Percentiles rank a stretch among this genome's conserved stretches.
phyloP scores from a whole-genome alignment of 2,888 invertebrate species.

The Ennomos quercinarius region DNA sequence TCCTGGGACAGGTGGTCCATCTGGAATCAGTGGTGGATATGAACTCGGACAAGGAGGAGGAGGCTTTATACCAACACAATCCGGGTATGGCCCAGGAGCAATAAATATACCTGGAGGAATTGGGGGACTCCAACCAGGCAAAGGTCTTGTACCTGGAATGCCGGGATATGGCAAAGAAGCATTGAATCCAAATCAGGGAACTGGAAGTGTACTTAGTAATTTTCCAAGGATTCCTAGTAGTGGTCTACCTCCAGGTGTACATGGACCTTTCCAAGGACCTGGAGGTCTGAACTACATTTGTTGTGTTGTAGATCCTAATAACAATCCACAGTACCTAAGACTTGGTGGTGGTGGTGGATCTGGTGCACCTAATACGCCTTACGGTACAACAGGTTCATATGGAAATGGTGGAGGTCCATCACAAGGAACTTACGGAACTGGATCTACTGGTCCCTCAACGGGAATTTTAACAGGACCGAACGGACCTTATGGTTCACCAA shows the following conservation, averaged over 20 bases:
- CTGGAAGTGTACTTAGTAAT: neutral
- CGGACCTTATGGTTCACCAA: neutral
- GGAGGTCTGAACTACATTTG: slow-evolving; percentile 56
- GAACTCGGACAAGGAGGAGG: slow-evolving; percentile 16
- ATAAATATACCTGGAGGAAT: neutral
- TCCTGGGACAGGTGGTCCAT: slow-evolving; percentile 22
- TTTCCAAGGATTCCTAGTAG: slow-evolving; percentile 20
- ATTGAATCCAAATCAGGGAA: slow-evolving; percentile 1
- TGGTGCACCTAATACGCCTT: slow-evolving; percentile 1
- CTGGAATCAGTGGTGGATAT: slow-evolving; percentile 22
- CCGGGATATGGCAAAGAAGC: slow-evolving; percentile 11
- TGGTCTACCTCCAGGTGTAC: slow-evolving; percentile 38
- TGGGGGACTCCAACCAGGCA: slow-evolving; percentile 18
- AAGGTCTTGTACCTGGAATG: slow-evolving; percentile 9
- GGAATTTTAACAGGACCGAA: neutral
- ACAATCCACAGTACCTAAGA: slow-evolving; percentile 42
- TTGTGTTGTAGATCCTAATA: slow-evolving; percentile 51
- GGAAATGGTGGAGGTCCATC: slow-evolving; percentile 12
- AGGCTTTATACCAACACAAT: slow-evolving; percentile 11
- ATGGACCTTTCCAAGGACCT: slow-evolving; percentile 49
- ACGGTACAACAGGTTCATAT: slow-evolving; percentile 2
- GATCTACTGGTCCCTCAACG: neutral
- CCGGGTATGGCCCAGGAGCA: slow-evolving; percentile 13
- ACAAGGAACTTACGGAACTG: neutral
- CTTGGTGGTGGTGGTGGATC: slow-evolving; percentile 30